Evolutionary conservation across 2,888 invertebrate genomes (phyloP).

Genomic region (Drosophila multiciliata): DNA sequence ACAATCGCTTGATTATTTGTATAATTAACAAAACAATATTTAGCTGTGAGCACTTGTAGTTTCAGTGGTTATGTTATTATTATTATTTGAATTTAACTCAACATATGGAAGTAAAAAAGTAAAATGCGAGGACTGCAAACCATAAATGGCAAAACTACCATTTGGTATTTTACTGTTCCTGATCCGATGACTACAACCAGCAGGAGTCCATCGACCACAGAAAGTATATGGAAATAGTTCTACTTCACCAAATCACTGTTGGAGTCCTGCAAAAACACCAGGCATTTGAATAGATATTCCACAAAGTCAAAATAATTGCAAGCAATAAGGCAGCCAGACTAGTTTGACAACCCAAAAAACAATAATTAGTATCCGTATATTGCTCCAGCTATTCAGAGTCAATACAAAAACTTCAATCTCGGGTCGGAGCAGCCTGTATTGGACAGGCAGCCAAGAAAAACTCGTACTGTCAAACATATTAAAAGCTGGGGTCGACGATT

Average conservation of each 20-base stretch:
- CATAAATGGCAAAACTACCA: slow-evolving; percentile 20
- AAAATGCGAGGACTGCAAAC: neutral
- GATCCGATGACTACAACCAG: slow-evolving; percentile 47
- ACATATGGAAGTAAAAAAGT: neutral
- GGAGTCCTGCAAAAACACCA: slow-evolving; percentile 26
- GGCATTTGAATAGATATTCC: slow-evolving; percentile 36
- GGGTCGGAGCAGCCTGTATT: slow-evolving; percentile 15
- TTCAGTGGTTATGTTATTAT: neutral
- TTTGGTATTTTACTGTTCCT: slow-evolving; percentile 45
- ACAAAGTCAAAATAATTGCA: slow-evolving; percentile 20
- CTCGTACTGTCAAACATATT: slow-evolving; percentile 41
- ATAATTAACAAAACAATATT: neutral
- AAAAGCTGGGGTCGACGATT: slow-evolving; percentile 29
- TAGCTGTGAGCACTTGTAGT: neutral
- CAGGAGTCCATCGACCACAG: slow-evolving; percentile 44
- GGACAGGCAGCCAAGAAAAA: slow-evolving; percentile 37
- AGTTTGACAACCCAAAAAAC: slow-evolving; percentile 48
- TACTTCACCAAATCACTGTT: slow-evolving; percentile 30
- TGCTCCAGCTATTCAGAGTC: slow-evolving; percentile 22
- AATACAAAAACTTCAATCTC: slow-evolving; percentile 1
- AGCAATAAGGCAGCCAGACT: slow-evolving; percentile 31
- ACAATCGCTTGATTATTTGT: neutral
- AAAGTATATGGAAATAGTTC: slow-evolving; percentile 45
- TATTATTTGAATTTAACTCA: neutral
- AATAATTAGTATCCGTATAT: slow-evolving; percentile 30